phyloP scores from a whole-genome alignment of 2,797 vertebrate genomes.

The Lemur catta region DNA sequence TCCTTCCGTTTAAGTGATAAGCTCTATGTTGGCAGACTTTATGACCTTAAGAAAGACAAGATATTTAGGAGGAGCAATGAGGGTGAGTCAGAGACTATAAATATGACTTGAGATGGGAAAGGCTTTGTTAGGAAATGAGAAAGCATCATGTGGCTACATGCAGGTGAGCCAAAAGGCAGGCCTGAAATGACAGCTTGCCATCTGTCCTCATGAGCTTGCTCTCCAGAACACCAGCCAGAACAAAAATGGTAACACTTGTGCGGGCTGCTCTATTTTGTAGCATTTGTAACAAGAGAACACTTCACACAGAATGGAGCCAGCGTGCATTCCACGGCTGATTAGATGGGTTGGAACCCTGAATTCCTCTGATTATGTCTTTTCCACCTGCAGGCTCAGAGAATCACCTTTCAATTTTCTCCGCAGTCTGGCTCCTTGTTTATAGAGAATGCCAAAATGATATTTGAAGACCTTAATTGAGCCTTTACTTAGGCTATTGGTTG shows the following conservation, averaged over 20 bases:
- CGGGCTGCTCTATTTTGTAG: constrained; percentile 63
- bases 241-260: constrained; percentile 28
- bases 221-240: constrained; percentile 62
- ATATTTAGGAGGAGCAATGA: constrained; percentile 27
- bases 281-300: constrained; percentile 57
- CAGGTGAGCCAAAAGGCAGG: constrained; percentile 66
- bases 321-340: not conserved
- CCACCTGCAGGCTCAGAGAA: not conserved
- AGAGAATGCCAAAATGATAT: not conserved
- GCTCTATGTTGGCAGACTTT: not conserved
- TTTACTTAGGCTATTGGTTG: not conserved
- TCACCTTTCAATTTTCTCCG: not conserved
- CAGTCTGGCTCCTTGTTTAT: not conserved
- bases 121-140: constrained; percentile 63
- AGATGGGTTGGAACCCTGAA: not conserved
- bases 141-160: constrained; percentile 14
- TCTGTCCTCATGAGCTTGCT: constrained; percentile 48
- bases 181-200: constrained; percentile 49
- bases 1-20: not conserved
- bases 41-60: constrained; percentile 31
- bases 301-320: constrained; percentile 38
- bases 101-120: constrained; percentile 30
- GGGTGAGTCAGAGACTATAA: constrained; percentile 56
- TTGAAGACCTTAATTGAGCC: not conserved
- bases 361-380: not conserved